Evolutionary conservation across 2,888 invertebrate species (phyloP), one percentile per base, ranked within the genome.

Genomic region (Thereva unica): DNA sequence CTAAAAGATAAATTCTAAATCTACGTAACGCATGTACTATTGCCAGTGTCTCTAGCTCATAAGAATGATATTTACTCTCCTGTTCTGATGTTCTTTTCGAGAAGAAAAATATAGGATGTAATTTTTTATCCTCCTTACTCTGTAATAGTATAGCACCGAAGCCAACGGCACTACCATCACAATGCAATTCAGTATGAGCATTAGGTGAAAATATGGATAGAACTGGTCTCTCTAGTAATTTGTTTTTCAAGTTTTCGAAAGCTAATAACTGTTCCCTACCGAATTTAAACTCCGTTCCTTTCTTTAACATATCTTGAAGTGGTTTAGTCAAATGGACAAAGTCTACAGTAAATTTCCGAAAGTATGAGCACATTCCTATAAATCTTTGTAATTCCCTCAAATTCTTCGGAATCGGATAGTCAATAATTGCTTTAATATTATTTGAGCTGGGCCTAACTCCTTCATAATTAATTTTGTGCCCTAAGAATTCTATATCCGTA

Each of bases 21-120:
- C 73, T 67, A 63, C 74, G 66, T 7, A 75, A 37, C 0, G 76
- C 68, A 66, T 75, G 72, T 54, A 76, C 68, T 5, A 75, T 72
- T 3, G 74, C 71, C 23, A 76, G 59, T 1, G 72, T 71, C 69
- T 76, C 76, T 8, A 77, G 55, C 55, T 77, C 76, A 69, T 71
- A 76, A 63, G 74, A 74, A 56, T 76, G 74, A 59, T 73, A 75
- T 52, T 72, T 72, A 5, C 71, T 23, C 53, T 76, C 76, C 0
- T 66, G 41, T 5, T 59, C 66, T 1, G 74, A 69, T 1, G 75
- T 74, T 56, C 73, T 66, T 54, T 74, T 72, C n/a, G 76, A 75
- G 57, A 73, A 75, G 68, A 71, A 76, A 40, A 71, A 71, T 12
- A 76, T 68, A 4, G 76, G 75, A 55, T 75, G 73, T 34, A 75